These are phyloP conservation scores for Eciton burchellii DNA, from an alignment of 1,140 invertebrate genomes.

Conservation along the genomic window DNA sequence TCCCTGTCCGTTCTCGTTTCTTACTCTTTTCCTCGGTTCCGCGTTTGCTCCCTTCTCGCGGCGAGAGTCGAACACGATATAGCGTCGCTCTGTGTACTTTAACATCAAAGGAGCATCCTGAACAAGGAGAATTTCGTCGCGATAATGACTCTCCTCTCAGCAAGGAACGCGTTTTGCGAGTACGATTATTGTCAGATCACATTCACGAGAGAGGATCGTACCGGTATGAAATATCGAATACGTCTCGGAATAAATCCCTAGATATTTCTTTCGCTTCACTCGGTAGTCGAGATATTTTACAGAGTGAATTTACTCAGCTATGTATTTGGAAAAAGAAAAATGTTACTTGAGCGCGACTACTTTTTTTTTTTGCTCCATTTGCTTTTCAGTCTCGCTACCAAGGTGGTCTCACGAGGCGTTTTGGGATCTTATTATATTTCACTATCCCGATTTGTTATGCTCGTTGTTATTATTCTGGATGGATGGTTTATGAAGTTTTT, in stretches of 20 bases:
- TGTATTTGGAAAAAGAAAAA: neutral
- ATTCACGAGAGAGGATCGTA: neutral
- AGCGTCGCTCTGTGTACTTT: conserved; percentile 23
- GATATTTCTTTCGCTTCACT: neutral
- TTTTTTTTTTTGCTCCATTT: too few species aligned
- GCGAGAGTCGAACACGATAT: conserved; percentile 2
- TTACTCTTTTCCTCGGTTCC: conserved; percentile 40
- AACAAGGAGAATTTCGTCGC: conserved; percentile 34
- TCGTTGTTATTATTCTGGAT: too few species aligned
- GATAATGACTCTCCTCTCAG: conserved; percentile 13
- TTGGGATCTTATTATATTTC: too few species aligned
- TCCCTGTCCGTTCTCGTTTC: conserved; percentile 4
- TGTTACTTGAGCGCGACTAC: neutral
- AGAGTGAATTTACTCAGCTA: neutral
- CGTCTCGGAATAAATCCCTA: neutral
- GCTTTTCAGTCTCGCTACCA: too few species aligned
- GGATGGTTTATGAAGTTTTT: too few species aligned
- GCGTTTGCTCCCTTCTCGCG: conserved; percentile 8
- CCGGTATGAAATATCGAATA: neutral
- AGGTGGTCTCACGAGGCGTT: too few species aligned
- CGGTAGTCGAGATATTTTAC: neutral
- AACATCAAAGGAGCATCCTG: neutral
- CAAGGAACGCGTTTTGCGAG: conserved; percentile 1
- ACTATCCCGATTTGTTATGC: too few species aligned
- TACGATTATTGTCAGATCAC: neutral